phyloP scores from a whole-genome alignment of 2,888 invertebrate species.

The Stenolophus ochropezus region DNA sequence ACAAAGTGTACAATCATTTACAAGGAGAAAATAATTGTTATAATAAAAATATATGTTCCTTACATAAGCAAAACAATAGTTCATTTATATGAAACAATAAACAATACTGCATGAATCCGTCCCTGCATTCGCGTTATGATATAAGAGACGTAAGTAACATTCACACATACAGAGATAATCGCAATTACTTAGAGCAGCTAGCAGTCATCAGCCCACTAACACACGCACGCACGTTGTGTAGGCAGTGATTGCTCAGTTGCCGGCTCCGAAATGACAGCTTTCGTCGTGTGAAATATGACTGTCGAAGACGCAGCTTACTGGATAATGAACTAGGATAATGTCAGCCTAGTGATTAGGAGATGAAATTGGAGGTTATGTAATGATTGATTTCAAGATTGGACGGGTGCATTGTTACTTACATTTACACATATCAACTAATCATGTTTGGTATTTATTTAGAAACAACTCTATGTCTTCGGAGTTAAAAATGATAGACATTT shows the following conservation, averaged over 20 bases:
- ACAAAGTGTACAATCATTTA: no score
- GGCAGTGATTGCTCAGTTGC: slow-evolving; percentile 35
- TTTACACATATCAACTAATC: no score
- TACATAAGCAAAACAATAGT: not conserved
- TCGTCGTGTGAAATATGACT: slow-evolving; percentile 44
- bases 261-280: slow-evolving; percentile 42
- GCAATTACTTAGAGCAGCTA: slow-evolving; percentile 13
- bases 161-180: slow-evolving; percentile 34
- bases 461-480: no score
- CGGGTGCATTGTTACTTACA: no score
- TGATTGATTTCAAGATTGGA: not conserved
- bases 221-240: slow-evolving; percentile 20
- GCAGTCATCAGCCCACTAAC: slow-evolving; percentile 15
- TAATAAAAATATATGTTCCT: no score
- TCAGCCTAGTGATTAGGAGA: slow-evolving; percentile 22
- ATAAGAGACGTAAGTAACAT: slow-evolving; percentile 49
- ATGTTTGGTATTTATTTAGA: not conserved
- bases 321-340: slow-evolving; percentile 40
- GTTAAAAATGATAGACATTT: no score
- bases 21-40: no score
- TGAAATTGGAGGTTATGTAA: not conserved
- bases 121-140: slow-evolving; percentile 36
- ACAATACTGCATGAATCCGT: not conserved
- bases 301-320: slow-evolving; percentile 3
- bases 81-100: not conserved